These are phyloP conservation scores for Gnatocerus cornutus DNA, from an alignment of 2,888 invertebrate species.

Conservation along the genomic window DNA sequence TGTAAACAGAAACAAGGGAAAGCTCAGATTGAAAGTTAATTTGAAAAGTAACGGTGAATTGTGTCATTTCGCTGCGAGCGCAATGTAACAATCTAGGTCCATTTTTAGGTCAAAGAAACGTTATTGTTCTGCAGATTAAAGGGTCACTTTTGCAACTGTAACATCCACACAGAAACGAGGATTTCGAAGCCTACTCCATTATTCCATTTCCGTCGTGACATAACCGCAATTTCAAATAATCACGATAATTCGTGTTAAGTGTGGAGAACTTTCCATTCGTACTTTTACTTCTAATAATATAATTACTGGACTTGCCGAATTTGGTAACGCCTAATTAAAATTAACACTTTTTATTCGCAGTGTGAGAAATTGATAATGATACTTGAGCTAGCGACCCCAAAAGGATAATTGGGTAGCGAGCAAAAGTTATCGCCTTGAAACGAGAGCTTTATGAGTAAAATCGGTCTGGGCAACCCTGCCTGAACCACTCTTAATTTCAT, in stretches of 20 bases:
- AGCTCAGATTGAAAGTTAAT: conserved; percentile 36
- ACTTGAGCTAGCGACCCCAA: conserved; percentile 16
- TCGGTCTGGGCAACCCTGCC: neutral
- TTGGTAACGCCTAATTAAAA: conserved; percentile 11
- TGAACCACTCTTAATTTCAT: conserved; percentile 4
- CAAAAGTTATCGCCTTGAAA: conserved; percentile 19
- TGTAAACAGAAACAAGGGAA: conserved; percentile 16
- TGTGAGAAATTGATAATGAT: conserved; percentile 14
- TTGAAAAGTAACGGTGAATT: conserved; percentile 33
- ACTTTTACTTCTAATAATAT: conserved; percentile 13
- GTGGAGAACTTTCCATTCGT: conserved; percentile 22
- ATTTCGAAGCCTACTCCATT: conserved; percentile 20
- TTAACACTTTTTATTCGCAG: neutral
- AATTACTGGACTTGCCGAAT: conserved; percentile 1
- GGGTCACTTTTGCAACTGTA: conserved; percentile 6
- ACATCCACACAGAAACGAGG: conserved; percentile 11
- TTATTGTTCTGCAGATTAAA: conserved; percentile 18
- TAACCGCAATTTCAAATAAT: conserved; percentile 26
- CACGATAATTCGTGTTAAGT: conserved; percentile 14
- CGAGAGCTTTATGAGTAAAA: conserved; percentile 1
- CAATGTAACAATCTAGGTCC: conserved; percentile 11
- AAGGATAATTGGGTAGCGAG: conserved; percentile 16
- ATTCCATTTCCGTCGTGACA: conserved; percentile 23
- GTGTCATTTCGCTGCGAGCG: conserved; percentile 25
- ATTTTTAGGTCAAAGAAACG: conserved; percentile 30